Evolutionary conservation across 2,113 vertebrate species (phyloP), one percentile per base, ranked within the genome.

Genomic region (Cryptotis parvus): DNA sequence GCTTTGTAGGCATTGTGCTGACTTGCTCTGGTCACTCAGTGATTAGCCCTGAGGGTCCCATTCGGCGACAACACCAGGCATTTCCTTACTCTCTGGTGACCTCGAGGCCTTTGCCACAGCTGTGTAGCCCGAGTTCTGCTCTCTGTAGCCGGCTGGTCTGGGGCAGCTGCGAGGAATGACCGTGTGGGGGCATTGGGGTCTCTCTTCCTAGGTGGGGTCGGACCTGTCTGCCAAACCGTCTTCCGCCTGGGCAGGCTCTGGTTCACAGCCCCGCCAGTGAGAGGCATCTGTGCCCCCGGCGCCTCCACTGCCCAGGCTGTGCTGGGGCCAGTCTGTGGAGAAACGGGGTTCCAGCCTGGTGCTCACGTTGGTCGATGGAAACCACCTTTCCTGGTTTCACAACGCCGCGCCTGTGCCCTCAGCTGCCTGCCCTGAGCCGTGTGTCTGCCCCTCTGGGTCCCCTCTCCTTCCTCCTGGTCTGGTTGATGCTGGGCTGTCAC

Each of bases 221-320:
- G 78, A 61, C 70, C 33, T 41, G 9, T 69, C 77, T 89, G 11
- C 35, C 35, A 27, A 27, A 52, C 1, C 27, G 33, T 27, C 14
- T 65, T 82, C 35, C 20, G 3, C 4, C 2, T 0, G 1, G 4
- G 15, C 37, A 22, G n/a, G 6, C 6, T 31, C 4, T 7, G 2
- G 9, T 52, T 15, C 2, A 14, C 16, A 9, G 20, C 16, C 9
- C 5, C 0, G 9, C 0, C 7, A 91, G 45, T 66, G 4, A 35
- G 63, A 43, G 9, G 5, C 1, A 0, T 61, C 20, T 20, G n/a
- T n/a, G 26, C 26, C 49, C 49, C 63, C 55, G 5, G 10, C 68
- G 16, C 37, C n/a, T 0, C 6, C 18, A 26, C 18, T 73, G 80
- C n/a, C n/a, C n/a, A n/a, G 76, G 77, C 3, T 52, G 20, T 66